phyloP scores from a whole-genome alignment of 2,797 vertebrate genomes.

The Syncerus caffer region DNA sequence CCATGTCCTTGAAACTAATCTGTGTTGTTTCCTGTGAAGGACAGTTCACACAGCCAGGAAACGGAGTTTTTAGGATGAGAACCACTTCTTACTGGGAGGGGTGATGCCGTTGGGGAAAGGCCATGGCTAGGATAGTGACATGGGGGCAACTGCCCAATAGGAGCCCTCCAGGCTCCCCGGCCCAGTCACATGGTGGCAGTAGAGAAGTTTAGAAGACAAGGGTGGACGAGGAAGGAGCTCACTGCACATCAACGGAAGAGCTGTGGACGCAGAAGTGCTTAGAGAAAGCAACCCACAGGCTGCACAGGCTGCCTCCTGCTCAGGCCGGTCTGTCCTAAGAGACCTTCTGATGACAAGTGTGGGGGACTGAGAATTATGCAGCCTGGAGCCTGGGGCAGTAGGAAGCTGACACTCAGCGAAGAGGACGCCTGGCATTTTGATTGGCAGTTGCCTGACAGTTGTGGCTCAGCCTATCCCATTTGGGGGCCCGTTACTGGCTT shows the following conservation, averaged over 20 bases:
- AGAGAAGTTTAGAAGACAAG: background rate
- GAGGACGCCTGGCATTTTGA: background rate
- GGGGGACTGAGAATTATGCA: rapidly evolving
- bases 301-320: no score
- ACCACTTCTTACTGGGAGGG: background rate
- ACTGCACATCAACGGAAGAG: background rate
- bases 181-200: background rate
- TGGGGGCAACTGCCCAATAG: background rate
- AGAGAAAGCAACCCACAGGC: background rate
- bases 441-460: background rate
- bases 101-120: background rate
- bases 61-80: background rate
- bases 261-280: rapidly evolving
- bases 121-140: background rate
- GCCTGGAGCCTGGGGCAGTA: rapidly evolving
- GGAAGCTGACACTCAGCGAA: background rate
- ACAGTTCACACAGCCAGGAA: background rate
- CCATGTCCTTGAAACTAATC: background rate
- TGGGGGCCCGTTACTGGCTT: background rate
- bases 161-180: background rate
- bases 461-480: background rate
- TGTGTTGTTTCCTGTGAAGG: background rate
- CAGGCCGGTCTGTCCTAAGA: background rate
- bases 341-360: background rate
- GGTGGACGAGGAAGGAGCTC: background rate